A percentile compares a stretch with the other conserved stretches of the same genome.
Evolutionary conservation across 2,888 invertebrate species (phyloP).

Genomic region (Caenorhabditis imperialis): DNA sequence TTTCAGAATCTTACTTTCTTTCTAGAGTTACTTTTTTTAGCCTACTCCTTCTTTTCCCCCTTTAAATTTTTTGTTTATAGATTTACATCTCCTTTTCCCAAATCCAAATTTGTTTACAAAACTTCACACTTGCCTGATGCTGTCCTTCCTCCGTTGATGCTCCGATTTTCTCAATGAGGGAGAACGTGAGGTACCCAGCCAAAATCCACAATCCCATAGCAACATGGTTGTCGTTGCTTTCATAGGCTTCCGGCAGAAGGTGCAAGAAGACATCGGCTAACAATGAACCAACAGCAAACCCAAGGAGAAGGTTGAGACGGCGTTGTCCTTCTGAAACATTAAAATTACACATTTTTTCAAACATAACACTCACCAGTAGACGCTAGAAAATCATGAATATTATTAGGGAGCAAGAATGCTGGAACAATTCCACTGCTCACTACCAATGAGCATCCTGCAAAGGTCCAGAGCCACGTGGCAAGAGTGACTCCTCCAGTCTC

Average conservation of each 20-base stretch:
- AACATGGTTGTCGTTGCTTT: constrained; percentile 33
- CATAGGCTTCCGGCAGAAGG: constrained; percentile 71
- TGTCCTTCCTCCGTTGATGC: constrained; percentile 68
- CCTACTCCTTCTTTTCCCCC: not conserved
- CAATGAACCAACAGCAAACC: constrained; percentile 72
- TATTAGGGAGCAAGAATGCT: constrained; percentile 64
- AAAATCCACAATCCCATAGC: constrained; percentile 65
- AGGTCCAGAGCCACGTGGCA: constrained; percentile 61
- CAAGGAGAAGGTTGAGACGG: constrained; percentile 64
- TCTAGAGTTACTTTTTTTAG: not conserved
- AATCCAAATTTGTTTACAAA: constrained; percentile 3
- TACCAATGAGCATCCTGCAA: constrained; percentile 64
- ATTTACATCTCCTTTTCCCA: not conserved
- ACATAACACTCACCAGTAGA: constrained; percentile 56
- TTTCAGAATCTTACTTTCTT: too few relatives aligned
- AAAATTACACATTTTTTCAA: not conserved
- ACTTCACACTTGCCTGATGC: constrained; percentile 55
- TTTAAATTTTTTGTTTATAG: not conserved
- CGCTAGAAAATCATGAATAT: constrained; percentile 59
- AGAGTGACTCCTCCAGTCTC: constrained; percentile 24
- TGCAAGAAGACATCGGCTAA: constrained; percentile 74
- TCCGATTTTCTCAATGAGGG: constrained; percentile 65
- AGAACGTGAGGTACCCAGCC: constrained; percentile 64
- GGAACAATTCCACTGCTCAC: constrained; percentile 69
- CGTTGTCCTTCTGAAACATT: constrained; percentile 63